Evolutionary conservation across 2,797 vertebrate genomes (phyloP), one percentile per base, ranked within the genome.

Genomic region (Cirrhinus mrigala): DNA sequence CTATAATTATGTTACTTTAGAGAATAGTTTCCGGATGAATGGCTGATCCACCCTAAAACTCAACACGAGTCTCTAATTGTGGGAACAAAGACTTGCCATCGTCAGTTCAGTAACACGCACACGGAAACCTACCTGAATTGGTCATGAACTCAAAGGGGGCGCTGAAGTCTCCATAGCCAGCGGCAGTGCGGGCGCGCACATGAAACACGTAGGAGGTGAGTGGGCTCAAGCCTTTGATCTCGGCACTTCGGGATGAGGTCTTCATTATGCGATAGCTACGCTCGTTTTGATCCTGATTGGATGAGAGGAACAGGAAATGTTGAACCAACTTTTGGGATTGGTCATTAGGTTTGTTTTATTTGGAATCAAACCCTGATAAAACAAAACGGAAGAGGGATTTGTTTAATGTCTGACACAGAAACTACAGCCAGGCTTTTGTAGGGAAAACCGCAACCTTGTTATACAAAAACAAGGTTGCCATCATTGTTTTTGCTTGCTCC

Each of bases 161-260:
- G 4, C 98, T 99, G 94, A 98, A 99, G 82, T 98, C 97, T 29
- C 98, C 98, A 0, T 99, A 99, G 5, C 98, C 98, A 0, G 98
- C 98, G 0, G 98, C 98, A 0, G 98, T 99, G 88, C 98, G 96
- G 82, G 98, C 98, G 3, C 98, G 95, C 86, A 99, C 98, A 0
- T 99, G 98, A 91, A 99, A 99, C 75, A 99, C 97, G 4, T 99
- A 99, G 0, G 98, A 97, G 14, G 98, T 99, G 85, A 99, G 94
- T 0, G 98, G 97, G 90, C 96, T 99, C 91, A 99, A 94, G 73
- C 98, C 97, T 69, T 97, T 96, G 93, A 99, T 98, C 87, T 99
- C 97, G 0, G 97, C 97, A 56, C 94, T 97, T 85, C 95, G 96
- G 64, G 96, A 94, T 20, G 96, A 95, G 0, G 98, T 99, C 90